Evolutionary conservation across 2,888 invertebrate species (phyloP).

Genomic region (Chesias legatella): DNA sequence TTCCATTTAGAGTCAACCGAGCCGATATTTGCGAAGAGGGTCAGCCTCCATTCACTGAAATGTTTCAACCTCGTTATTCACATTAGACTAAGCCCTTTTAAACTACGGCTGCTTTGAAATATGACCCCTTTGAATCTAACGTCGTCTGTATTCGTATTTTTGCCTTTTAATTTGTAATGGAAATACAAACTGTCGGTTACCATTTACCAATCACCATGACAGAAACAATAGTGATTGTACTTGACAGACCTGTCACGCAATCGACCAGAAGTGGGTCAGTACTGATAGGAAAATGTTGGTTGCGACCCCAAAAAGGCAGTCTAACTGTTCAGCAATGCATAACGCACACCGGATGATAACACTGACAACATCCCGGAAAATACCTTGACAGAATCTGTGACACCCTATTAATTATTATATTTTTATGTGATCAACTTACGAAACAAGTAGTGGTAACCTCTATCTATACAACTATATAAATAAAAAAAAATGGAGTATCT

Average conservation of each 20-base stretch:
- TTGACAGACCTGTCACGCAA: slow-evolving; percentile 37
- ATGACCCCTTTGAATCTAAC: slow-evolving; percentile 54
- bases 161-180: slow-evolving; percentile 16
- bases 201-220: slow-evolving; percentile 25
- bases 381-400: slow-evolving; percentile 33
- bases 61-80: slow-evolving; percentile 68
- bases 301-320: slow-evolving; percentile 27
- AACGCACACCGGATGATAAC: slow-evolving; percentile 24
- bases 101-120: slow-evolving; percentile 58
- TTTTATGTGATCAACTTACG: too few relatives aligned
- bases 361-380: slow-evolving; percentile 47
- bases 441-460: too few relatives aligned
- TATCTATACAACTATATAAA: too few relatives aligned
- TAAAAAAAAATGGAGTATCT: too few relatives aligned
- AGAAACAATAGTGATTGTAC: slow-evolving; percentile 25
- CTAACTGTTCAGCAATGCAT: slow-evolving; percentile 37
- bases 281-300: slow-evolving; percentile 39
- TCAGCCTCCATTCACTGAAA: slow-evolving; percentile 62
- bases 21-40: slow-evolving; percentile 57
- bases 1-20: slow-evolving; percentile 51
- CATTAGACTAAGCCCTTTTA: slow-evolving; percentile 67
- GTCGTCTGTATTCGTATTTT: slow-evolving; percentile 28
- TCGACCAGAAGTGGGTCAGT: slow-evolving; percentile 38
- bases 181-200: slow-evolving; percentile 22
- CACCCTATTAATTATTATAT: slow-evolving; percentile 14